Conservation (phyloP, 2,113 vertebrate genomes). For the Cinclus mexicanus region DNA sequence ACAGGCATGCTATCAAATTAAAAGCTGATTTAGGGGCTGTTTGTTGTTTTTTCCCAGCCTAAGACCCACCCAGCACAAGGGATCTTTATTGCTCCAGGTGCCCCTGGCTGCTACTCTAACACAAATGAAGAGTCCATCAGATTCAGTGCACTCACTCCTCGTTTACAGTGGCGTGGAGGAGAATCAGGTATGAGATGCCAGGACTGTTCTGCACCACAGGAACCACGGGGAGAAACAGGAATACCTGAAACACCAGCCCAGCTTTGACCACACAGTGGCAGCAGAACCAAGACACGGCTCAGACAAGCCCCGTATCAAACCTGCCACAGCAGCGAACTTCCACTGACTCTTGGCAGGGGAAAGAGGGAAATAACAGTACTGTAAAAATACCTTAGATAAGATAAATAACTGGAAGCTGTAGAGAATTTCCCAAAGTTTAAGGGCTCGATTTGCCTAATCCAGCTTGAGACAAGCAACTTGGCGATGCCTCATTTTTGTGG, state of each 20-base stretch:
- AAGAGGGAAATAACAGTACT: not conserved
- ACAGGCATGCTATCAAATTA: not conserved
- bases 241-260: not conserved
- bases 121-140: not conserved
- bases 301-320: not conserved
- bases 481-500: not conserved
- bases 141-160: not conserved
- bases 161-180: fast-evolving
- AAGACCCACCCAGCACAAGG: not conserved
- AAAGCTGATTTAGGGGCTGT: not conserved
- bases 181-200: fast-evolving
- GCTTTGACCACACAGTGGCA: constrained; percentile 66
- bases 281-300: constrained; percentile 61
- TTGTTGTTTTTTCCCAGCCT: not conserved
- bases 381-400: fast-evolving
- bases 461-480: fast-evolving
- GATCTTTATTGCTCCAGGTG: not conserved
- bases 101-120: not conserved
- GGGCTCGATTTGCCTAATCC: not conserved
- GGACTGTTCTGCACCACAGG: not conserved
- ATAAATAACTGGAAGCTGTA: fast-evolving
- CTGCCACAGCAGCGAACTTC: not conserved
- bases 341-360: not conserved
- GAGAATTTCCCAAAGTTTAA: not conserved
- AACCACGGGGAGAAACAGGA: fast-evolving